Base-by-base conservation (phyloP, 2,113 vertebrate species). In the Otolemur garnettii region DNA sequence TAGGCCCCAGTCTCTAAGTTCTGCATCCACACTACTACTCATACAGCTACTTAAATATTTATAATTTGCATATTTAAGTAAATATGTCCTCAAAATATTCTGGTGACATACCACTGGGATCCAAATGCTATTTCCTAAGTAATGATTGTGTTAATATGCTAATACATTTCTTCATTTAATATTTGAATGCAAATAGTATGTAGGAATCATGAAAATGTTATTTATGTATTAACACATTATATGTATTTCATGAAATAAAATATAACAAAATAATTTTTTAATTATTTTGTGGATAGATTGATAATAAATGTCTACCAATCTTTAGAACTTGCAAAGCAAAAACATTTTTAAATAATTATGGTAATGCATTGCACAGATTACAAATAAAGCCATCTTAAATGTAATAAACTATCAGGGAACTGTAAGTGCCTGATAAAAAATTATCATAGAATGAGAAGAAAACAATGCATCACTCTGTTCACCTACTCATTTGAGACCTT, bases 401-500 rank as follows among this genome's bases (percentile, higher is more conserved):
- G 8, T 21, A 55, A 11, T 59, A 45, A 84, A 94, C 8, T 50
- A 50, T 93, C 81, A 83, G 30, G 62, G 0, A 6, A 81, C 42
- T 94, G 53, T 94, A 92, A 97, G 91, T 33, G 74, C 33, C 55
- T 62, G 62, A 33, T 33, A 93, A 88, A 87, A 62, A 71, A 7
- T 87, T 64, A 4, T 0, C 28, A 88, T 75, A 92, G 30, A 19
- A 11, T 90, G 59, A 87, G 87, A 55, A 75, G 55, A 82, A 77
- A 87, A 64, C 57, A 19, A 71, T 88, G 30, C 5, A 10, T 53
- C 38, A 72, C 15, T 94, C 81, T 92, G 57, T 81, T 95, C 78
- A 78, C 45, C 85, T 89, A 2, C 26, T 22, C 90, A 82, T 87
- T 97, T 90, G 68, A 95, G 79, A 96, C 10, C 26, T 64, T 79